Evolutionary conservation across 2,888 invertebrate species (phyloP).

Genomic region (Andrena fulva): DNA sequence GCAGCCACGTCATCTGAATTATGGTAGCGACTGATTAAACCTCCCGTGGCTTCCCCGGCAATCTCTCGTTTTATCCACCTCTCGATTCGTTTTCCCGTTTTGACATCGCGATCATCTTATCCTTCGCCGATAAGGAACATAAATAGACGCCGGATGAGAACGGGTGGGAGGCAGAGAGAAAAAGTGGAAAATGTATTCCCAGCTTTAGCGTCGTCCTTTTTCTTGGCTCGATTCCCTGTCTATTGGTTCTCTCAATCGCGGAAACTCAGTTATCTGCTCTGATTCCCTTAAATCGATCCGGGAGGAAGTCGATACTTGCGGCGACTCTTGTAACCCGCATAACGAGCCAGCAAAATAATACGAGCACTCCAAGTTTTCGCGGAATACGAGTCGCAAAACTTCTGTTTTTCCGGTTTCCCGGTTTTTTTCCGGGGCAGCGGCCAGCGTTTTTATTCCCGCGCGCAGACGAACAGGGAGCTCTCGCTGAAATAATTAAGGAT

Average conservation of each 20-base stretch:
- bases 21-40: slow-evolving; percentile 49
- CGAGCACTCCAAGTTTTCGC: neutral
- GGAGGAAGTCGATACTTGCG: slow-evolving; percentile 55
- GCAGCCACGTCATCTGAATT: slow-evolving; percentile 14
- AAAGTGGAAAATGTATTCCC: slow-evolving; percentile 53
- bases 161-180: slow-evolving; percentile 12
- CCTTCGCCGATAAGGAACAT: slow-evolving; percentile 46
- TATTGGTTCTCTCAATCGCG: slow-evolving; percentile 51
- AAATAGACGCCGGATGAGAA: slow-evolving; percentile 46
- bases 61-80: slow-evolving; percentile 37
- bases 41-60: neutral
- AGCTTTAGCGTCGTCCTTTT: slow-evolving; percentile 36
- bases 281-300: slow-evolving; percentile 59
- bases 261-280: slow-evolving; percentile 56
- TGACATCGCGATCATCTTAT: slow-evolving; percentile 41
- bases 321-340: slow-evolving; percentile 48
- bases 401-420: neutral
- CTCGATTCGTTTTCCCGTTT: slow-evolving; percentile 41
- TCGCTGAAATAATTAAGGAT: slow-evolving; percentile 49
- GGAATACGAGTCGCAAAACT: slow-evolving; percentile 17
- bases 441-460: slow-evolving; percentile 28
- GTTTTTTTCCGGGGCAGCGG: neutral
- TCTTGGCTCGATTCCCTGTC: slow-evolving; percentile 53
- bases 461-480: slow-evolving; percentile 8
- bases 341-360: slow-evolving; percentile 57